Percentiles rank a stretch among this genome's conserved stretches.
These are phyloP conservation scores for Poecilus cupreus DNA, from an alignment of 2,888 invertebrate species.

Conservation along the genomic window DNA sequence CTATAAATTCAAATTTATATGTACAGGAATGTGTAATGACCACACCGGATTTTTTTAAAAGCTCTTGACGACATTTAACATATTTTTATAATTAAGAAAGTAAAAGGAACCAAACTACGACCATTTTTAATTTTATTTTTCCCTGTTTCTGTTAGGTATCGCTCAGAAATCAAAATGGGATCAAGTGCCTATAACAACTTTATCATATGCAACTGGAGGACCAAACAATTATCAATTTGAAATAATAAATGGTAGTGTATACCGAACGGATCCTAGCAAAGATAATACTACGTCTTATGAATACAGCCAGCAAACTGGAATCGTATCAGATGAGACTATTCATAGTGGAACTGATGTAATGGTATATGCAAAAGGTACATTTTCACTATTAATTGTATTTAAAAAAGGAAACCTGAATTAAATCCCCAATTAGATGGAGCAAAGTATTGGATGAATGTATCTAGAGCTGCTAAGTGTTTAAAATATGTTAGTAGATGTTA, in stretches of 20 bases:
- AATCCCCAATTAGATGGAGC: too few relatives aligned
- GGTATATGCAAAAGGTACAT: slow-evolving; percentile 84
- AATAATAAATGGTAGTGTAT: slow-evolving; percentile 69
- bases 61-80: too few relatives aligned
- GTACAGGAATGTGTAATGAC: too few relatives aligned
- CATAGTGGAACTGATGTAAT: slow-evolving; percentile 92
- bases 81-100: too few relatives aligned
- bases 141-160: slow-evolving; percentile 73
- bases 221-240: slow-evolving; percentile 79
- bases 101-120: neutral
- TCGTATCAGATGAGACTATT: slow-evolving; percentile 82
- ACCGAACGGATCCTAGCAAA: slow-evolving; percentile 78
- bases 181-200: slow-evolving; percentile 82
- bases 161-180: slow-evolving; percentile 79
- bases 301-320: slow-evolving; percentile 84
- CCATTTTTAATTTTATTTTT: neutral
- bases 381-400: too few relatives aligned
- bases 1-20: too few relatives aligned
- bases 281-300: slow-evolving; percentile 79
- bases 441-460: too few relatives aligned
- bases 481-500: too few relatives aligned
- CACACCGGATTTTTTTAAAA: too few relatives aligned
- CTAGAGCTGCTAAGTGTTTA: too few relatives aligned
- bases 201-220: slow-evolving; percentile 87
- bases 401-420: too few relatives aligned